phyloP scores from a whole-genome alignment of 2,113 vertebrate genomes.

The Todiramphus chloris region DNA sequence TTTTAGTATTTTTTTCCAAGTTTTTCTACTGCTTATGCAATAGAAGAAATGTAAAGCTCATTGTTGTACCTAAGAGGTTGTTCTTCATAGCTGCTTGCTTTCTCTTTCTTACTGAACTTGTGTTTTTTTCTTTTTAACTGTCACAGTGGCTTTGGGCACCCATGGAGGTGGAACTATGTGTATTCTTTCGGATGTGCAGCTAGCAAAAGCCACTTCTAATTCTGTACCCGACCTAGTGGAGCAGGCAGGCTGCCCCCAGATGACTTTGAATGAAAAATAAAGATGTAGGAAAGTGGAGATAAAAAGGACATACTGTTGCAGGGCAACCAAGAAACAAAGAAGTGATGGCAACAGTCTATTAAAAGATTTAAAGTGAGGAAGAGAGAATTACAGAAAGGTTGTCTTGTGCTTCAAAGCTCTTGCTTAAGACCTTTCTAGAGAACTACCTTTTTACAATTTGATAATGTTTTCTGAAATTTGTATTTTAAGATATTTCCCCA shows the following conservation, averaged over 20 bases:
- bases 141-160: background rate
- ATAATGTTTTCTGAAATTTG: background rate
- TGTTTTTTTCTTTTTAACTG: background rate
- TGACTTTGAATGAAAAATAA: background rate
- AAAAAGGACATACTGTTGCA: background rate
- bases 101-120: background rate
- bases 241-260: background rate
- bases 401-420: background rate
- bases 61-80: background rate
- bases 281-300: background rate
- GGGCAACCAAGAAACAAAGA: background rate
- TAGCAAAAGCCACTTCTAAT: background rate
- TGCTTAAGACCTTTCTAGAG: background rate
- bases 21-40: background rate
- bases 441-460: background rate
- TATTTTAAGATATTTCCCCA: background rate
- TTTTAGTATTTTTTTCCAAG: background rate
- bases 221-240: background rate
- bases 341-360: background rate
- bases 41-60: background rate
- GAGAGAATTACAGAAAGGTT: background rate
- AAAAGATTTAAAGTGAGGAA: background rate
- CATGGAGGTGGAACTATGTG: background rate
- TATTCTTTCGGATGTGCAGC: background rate
- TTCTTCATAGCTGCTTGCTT: background rate